phyloP scores from a whole-genome alignment of 2,888 invertebrate genomes.

The Drosophila barbarae region DNA sequence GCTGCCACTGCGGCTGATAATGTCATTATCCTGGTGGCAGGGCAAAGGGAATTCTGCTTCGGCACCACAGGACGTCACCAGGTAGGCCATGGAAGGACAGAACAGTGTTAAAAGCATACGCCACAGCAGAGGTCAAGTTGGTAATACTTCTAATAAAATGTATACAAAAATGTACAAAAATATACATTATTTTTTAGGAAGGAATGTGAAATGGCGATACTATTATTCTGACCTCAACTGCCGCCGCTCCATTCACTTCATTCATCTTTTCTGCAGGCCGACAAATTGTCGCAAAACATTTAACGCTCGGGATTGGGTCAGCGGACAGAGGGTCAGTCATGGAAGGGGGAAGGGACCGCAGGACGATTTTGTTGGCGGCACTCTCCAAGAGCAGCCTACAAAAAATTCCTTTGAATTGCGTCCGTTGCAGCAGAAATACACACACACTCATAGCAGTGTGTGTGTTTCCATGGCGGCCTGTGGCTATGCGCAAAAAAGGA shows the following conservation, averaged over 20 bases:
- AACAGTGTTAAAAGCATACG: constrained; percentile 31
- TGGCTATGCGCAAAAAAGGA: constrained; percentile 72
- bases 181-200: background rate
- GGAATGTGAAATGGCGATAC: too few relatives aligned
- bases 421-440: constrained; percentile 26
- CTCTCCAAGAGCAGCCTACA: constrained; percentile 44
- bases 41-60: constrained; percentile 32
- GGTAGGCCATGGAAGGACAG: constrained; percentile 33
- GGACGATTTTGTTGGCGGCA: constrained; percentile 32
- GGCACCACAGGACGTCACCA: constrained; percentile 67
- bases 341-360: constrained; percentile 7
- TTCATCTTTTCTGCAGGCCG: constrained; percentile 50
- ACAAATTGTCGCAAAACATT: constrained; percentile 75
- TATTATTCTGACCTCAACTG: constrained; percentile 16
- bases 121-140: background rate
- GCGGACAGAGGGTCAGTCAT: constrained; percentile 52
- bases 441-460: background rate
- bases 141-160: background rate
- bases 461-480: constrained; percentile 37
- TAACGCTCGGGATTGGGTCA: constrained; percentile 47
- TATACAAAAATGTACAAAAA: too few relatives aligned
- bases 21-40: constrained; percentile 62
- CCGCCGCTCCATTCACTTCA: constrained; percentile 36
- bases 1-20: constrained; percentile 59
- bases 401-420: constrained; percentile 71